Base-by-base conservation (phyloP, 1,140 invertebrate species). In the Zaprionus ghesquierei region DNA sequence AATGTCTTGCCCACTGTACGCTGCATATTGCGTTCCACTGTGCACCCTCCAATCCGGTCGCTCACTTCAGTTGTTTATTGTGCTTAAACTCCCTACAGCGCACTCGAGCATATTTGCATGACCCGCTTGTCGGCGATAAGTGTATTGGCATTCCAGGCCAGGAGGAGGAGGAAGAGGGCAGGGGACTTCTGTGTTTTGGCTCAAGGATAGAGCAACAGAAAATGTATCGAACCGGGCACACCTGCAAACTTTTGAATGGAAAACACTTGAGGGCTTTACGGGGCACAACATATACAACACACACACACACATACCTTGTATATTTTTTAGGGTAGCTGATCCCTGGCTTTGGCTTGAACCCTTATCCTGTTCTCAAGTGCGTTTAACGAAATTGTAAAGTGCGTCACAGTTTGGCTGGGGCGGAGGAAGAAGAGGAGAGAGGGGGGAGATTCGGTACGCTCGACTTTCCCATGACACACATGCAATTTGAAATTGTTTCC, bases 401-500 rank as follows among this genome's bases (percentile, higher is more conserved):
- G 76, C 82, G 72, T 59, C 76, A 75, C 75, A 82, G 64, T 81
- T 65, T 72, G 61, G 13, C 20, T 49, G 20, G 12, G 15, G 31
- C n/a, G 41, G n/a, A 51, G 25, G 15, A n/a, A n/a, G 3, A 18
- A 13, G 15, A 18, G 35, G 12, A 49, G 18, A 35, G 9, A 1
- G 22, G 33, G 8, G 33, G 46, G 61, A 50, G 61, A 70, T 25
- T 31, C 25, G 27, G 46, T 18, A 61, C 44, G 61, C 76, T 69
- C 53, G 75, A 81, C 51, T 87, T 87, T 87, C 82, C 84, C 82
- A 87, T 86, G 82, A 70, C 79, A 81, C 71, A 69, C 56, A 85
- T 86, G 81, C 81, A 87, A 86, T 86, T 82, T 65, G 53, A 87
- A 87, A 87, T 87, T 89, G 82, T 82, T 82, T 81, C 76, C 61